phyloP scores from a whole-genome alignment of 2,797 vertebrate species.

The Potorous gilbertii region DNA sequence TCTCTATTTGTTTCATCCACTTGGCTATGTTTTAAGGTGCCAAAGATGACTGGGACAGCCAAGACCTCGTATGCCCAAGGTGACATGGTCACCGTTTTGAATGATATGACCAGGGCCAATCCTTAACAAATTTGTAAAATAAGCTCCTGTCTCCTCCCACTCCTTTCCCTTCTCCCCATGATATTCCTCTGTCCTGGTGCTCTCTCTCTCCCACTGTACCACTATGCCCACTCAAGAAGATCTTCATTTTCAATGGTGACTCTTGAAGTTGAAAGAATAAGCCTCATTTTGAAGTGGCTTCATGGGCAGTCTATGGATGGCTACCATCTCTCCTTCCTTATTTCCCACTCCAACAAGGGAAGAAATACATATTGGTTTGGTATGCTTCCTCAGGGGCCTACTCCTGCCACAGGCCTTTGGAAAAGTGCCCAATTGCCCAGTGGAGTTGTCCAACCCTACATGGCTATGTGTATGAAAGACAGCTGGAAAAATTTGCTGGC shows the following conservation, averaged over 20 bases:
- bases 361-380: constrained; percentile 13
- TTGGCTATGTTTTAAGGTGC: neutral
- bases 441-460: neutral
- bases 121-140: neutral
- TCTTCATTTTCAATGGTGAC: constrained; percentile 13
- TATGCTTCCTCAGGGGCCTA: neutral
- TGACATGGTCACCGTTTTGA: neutral
- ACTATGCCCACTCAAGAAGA: neutral
- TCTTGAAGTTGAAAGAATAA: neutral
- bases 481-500: neutral
- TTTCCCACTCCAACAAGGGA: neutral
- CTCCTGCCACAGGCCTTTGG: neutral
- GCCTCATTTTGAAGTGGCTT: neutral
- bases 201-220: neutral
- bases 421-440: constrained; percentile 28
- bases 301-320: neutral
- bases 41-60: neutral
- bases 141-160: neutral
- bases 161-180: neutral
- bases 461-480: constrained; percentile 2
- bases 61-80: neutral
- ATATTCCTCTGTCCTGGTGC: neutral
- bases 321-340: neutral
- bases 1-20: neutral
- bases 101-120: neutral